Percentiles rank a stretch among this genome's conserved stretches.
phyloP scores from a whole-genome alignment of 2,113 vertebrate species.

The Chionomys nivalis region DNA sequence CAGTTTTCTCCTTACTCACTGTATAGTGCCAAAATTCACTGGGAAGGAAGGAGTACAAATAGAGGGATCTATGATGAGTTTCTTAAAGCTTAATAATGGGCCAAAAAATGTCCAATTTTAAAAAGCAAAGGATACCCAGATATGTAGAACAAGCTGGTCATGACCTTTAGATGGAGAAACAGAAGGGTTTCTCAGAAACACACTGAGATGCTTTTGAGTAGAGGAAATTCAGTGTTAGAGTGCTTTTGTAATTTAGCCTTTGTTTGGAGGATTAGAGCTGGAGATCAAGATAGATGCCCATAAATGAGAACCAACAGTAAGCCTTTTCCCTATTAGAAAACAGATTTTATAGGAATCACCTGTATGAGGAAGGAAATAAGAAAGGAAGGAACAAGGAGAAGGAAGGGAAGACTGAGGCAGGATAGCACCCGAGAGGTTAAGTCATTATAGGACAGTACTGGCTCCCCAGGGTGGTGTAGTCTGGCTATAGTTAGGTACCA shows the following conservation, averaged over 20 bases:
- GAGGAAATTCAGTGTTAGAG: background rate
- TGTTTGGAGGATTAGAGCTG: background rate
- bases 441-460: background rate
- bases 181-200: background rate
- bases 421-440: background rate
- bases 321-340: slow-evolving; percentile 6
- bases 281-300: background rate
- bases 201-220: background rate
- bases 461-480: background rate
- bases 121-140: background rate
- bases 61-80: background rate
- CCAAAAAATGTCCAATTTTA: background rate
- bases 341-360: background rate
- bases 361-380: background rate
- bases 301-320: background rate
- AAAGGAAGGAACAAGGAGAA: background rate
- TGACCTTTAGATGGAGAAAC: background rate
- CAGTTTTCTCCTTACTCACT: slow-evolving; percentile 46
- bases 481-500: background rate
- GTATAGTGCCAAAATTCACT: background rate
- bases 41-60: background rate
- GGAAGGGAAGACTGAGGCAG: background rate
- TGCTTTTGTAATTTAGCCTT: background rate
- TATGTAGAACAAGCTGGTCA: background rate
- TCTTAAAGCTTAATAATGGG: background rate